Evolutionary conservation across 2,797 vertebrate genomes (phyloP).

Genomic region (Trachops cirrhosus): DNA sequence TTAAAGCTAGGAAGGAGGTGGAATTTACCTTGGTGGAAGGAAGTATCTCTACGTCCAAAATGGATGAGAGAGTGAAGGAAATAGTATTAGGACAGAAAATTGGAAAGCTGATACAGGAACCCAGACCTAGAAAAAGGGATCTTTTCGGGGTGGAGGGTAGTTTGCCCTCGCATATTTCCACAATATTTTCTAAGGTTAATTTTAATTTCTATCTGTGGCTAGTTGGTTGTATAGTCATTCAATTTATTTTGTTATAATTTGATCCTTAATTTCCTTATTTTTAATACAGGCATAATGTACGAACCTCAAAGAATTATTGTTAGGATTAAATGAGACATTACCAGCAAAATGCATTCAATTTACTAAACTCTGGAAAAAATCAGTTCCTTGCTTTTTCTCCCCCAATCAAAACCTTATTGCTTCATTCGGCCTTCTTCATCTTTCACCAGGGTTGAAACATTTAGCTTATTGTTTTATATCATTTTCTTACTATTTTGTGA

Average conservation of each 20-base stretch:
- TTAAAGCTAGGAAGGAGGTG: neutral
- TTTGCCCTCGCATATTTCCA: neutral
- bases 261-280: neutral
- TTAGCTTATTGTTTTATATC: neutral
- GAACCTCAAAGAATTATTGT: slow-evolving; percentile 9
- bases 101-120: neutral
- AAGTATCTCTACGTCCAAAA: neutral
- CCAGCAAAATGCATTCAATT: neutral
- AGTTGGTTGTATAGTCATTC: neutral
- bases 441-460: neutral
- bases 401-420: neutral
- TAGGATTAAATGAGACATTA: slow-evolving; percentile 26
- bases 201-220: slow-evolving; percentile 4
- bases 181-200: neutral
- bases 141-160: no score
- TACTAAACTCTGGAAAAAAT: neutral
- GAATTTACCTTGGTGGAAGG: neutral
- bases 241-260: slow-evolving; percentile 29
- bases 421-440: neutral
- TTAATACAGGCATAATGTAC: neutral
- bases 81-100: neutral
- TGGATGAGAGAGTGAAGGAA: neutral
- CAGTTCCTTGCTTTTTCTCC: neutral
- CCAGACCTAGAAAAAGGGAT: neutral
- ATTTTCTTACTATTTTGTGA: slow-evolving; percentile 26